Evolutionary conservation across 2,888 invertebrate species (phyloP), one percentile per base, ranked within the genome.

Genomic region (Lucinisca nassula): DNA sequence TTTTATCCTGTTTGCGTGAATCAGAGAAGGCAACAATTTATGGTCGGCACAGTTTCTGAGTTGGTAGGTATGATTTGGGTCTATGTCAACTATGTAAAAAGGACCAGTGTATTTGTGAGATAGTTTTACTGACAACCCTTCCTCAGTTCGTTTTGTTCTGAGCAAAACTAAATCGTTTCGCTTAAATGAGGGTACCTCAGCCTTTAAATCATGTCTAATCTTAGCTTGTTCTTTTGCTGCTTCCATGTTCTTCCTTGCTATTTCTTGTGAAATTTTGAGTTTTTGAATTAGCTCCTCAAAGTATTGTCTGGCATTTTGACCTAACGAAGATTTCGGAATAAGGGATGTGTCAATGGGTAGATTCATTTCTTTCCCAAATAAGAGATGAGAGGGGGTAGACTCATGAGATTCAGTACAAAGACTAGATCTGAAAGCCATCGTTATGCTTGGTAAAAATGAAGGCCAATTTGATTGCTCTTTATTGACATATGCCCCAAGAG

Each of bases 331-430:
- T n/a, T 73, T 73, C 2, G 73, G 73, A 3, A 37, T 8, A 4
- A 61, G 40, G 4, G 75, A 35, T 21, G 58, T 73, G 49, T 81
- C 85, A 70, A 73, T 49, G 17, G 85, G 85, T 2, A 85, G 35
- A 38, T 73, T 72, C 81, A 85, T 81, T 74, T 85, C 78, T 73
- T 78, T 38, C 1, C 85, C 81, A 81, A 81, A 81, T 0, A 85
- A 0, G 35, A 85, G 37, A 32, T 38, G 55, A 55, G 51, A 83
- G 73, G 84, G 38, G 14, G 14, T 38, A 79, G 17, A 17, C 3
- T 10, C 76, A 74, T 30, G n/a, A n/a, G 80, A 73, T 51, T 90
- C 77, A 10, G 79, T 82, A 0, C 58, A 4, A 1, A 37, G 73
- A 14, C 37, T 6, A 1, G 24, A n/a, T 24, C 73, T 32, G n/a